phyloP scores from a whole-genome alignment of 2,797 vertebrate genomes.

The Poecilia picta region DNA sequence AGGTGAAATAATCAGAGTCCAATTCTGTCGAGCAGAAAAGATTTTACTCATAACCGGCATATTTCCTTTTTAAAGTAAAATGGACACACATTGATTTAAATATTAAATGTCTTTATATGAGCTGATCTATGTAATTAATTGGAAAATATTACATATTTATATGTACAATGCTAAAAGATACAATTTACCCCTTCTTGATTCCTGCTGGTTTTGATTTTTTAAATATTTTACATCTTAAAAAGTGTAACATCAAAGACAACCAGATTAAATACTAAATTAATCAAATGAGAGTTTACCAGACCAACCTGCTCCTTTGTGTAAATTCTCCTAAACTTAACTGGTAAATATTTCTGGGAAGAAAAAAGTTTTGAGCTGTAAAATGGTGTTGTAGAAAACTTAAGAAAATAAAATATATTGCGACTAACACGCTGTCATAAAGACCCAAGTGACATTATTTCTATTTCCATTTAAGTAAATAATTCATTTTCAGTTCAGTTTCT shows the following conservation, averaged over 20 bases:
- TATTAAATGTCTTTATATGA: not conserved
- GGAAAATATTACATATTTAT: not conserved
- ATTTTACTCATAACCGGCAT: not conserved
- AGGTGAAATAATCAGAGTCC: conserved; percentile 43
- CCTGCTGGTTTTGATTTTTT: not conserved
- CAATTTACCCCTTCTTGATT: not conserved
- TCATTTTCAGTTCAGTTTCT: not conserved
- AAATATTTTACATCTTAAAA: not conserved
- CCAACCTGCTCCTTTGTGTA: too few species aligned
- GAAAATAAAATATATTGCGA: not conserved
- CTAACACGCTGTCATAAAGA: not conserved
- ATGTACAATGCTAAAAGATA: not conserved
- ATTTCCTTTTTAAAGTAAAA: conserved; percentile 3
- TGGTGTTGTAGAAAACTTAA: not conserved
- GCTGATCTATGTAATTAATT: not conserved
- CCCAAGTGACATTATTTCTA: not conserved
- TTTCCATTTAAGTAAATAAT: not conserved
- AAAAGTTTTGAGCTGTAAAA: too few species aligned
- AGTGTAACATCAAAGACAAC: not conserved
- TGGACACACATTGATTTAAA: not conserved
- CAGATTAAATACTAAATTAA: not conserved
- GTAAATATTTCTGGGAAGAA: too few species aligned
- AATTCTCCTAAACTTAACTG: not conserved
- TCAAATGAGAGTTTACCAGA: not conserved
- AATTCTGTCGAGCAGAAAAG: conserved; percentile 22